phyloP scores from a whole-genome alignment of 2,888 invertebrate species.

The Tiphia femorata region DNA sequence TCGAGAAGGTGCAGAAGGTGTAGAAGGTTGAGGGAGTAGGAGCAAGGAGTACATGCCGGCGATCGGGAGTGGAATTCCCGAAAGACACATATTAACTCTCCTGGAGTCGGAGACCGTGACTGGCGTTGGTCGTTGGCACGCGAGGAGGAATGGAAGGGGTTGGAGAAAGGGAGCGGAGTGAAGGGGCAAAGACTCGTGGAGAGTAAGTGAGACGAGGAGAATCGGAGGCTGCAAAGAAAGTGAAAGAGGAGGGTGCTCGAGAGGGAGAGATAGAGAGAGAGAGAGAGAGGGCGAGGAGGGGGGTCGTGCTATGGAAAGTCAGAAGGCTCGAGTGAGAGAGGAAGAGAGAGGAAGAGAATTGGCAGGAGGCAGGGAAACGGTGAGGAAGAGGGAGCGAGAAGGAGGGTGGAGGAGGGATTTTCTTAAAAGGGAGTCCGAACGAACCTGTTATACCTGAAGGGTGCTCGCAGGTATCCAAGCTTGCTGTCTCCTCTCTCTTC shows the following conservation, averaged over 20 bases:
- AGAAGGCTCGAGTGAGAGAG: too few relatives aligned
- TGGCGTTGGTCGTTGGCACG: constrained; percentile 34
- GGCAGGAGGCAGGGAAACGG: constrained; percentile 10
- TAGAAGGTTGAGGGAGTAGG: not conserved
- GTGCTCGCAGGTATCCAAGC: constrained; percentile 52
- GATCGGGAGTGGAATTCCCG: constrained; percentile 35
- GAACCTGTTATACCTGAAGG: constrained; percentile 64
- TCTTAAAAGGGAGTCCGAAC: constrained; percentile 56
- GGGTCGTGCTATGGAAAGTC: too few relatives aligned
- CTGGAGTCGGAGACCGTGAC: constrained; percentile 25
- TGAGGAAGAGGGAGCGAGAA: constrained; percentile 10
- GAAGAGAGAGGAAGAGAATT: constrained; percentile 21
- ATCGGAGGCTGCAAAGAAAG: too few relatives aligned
- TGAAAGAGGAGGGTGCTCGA: constrained; percentile 8
- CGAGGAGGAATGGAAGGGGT: constrained; percentile 30
- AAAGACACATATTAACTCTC: constrained; percentile 42
- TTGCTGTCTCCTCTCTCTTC: too few relatives aligned
- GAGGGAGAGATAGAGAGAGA: constrained; percentile 16
- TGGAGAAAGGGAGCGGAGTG: constrained; percentile 11
- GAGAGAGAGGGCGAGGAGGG: too few relatives aligned
- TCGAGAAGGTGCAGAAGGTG: not conserved
- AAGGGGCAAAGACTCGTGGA: constrained; percentile 6
- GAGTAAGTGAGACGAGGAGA: too few relatives aligned
- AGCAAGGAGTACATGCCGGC: not conserved
- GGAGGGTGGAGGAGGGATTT: constrained; percentile 23